Percentiles rank a stretch among this genome's conserved stretches.
Conservation (phyloP, 2,888 invertebrate species). For the Polylopha cassiicola region DNA sequence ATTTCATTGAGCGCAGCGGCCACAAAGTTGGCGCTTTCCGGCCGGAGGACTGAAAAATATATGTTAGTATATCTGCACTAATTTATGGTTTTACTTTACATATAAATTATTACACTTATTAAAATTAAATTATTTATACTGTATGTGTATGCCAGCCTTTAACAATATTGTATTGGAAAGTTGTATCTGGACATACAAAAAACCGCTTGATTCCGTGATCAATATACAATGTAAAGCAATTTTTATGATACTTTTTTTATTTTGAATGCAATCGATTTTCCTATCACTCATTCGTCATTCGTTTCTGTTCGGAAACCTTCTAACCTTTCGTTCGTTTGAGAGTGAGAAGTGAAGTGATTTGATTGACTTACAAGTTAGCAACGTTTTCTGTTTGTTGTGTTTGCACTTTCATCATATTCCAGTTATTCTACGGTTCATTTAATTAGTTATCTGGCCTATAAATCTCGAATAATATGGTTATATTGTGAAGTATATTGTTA, state of each 20-base stretch:
- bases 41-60: no score
- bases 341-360: slow-evolving; percentile 9
- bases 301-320: neutral
- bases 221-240: no score
- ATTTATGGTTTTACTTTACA: no score
- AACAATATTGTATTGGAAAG: no score
- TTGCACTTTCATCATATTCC: slow-evolving; percentile 21
- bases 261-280: neutral
- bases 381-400: slow-evolving; percentile 20
- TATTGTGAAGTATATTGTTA: slow-evolving; percentile 31
- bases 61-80: no score
- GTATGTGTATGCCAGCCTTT: no score
- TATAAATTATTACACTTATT: no score
- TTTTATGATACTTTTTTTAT: slow-evolving; percentile 3
- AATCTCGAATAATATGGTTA: slow-evolving; percentile 22
- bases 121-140: no score
- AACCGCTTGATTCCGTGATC: no score
- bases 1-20: no score
- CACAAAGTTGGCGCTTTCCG: no score
- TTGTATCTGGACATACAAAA: no score
- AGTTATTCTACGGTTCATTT: slow-evolving; percentile 16
- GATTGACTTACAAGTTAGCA: slow-evolving; percentile 16
- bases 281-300: neutral
- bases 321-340: slow-evolving; percentile 8
- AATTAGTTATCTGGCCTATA: slow-evolving; percentile 2